These are phyloP conservation scores for Xyrichtys novacula DNA, from an alignment of 2,797 vertebrate genomes.

Conservation along the genomic window DNA sequence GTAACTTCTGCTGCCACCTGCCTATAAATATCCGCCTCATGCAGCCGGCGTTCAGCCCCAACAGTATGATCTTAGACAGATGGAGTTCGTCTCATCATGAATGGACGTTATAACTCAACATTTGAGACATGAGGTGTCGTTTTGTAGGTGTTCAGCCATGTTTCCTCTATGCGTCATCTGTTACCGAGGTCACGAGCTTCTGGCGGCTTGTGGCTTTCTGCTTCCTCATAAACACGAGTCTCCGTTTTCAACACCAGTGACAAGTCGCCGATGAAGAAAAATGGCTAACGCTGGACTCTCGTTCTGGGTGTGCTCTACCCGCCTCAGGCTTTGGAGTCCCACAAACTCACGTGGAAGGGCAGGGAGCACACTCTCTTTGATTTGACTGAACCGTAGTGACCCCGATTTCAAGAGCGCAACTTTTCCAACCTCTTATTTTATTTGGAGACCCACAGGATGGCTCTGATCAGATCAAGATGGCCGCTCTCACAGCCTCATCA, in stretches of 20 bases:
- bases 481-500: conserved; percentile 43
- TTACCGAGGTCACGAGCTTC: conserved; percentile 23
- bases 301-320: no score
- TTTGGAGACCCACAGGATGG: conserved; percentile 28
- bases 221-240: conserved; percentile 38
- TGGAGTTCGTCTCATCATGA: conserved; percentile 11
- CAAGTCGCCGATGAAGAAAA: background rate
- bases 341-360: no score
- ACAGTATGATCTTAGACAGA: conserved; percentile 10
- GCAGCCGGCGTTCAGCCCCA: conserved; percentile 17
- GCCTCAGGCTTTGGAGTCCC: no score
- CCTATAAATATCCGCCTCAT: conserved; percentile 57
- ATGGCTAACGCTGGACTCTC: background rate
- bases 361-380: no score
- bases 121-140: conserved; percentile 26
- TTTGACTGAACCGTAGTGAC: background rate
- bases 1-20: conserved; percentile 41
- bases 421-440: conserved; percentile 43
- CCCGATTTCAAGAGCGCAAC: background rate
- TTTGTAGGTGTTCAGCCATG: conserved; percentile 15
- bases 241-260: conserved; percentile 19
- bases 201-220: conserved; percentile 21
- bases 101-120: background rate
- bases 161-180: conserved; percentile 12
- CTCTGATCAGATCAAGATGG: conserved; percentile 59